A percentile compares a stretch with the other conserved stretches of the same genome.
phyloP scores from a whole-genome alignment of 2,113 vertebrate genomes.

The Chloropsis cyanopogon region DNA sequence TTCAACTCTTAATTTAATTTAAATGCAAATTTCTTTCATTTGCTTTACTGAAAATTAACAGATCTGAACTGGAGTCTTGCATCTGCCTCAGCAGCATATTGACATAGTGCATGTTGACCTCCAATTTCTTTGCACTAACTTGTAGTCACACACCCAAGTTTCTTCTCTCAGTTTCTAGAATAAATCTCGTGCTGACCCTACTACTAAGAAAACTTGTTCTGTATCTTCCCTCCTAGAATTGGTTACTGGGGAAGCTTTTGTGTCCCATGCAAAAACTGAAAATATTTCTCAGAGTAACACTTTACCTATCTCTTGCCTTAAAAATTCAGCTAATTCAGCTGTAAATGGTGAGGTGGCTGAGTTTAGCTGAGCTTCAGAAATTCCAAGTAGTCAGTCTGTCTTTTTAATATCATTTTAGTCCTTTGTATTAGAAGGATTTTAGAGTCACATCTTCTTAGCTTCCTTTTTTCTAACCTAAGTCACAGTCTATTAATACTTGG shows the following conservation, averaged over 20 bases:
- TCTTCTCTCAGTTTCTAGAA: neutral
- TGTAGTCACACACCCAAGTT: neutral
- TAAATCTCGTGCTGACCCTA: fast-evolving
- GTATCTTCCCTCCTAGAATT: neutral
- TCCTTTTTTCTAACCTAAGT: neutral
- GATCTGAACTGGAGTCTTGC: neutral
- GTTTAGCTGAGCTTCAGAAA: neutral
- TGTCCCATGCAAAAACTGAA: neutral
- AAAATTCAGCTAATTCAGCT: neutral
- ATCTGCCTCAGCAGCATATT: neutral
- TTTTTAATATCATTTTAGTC: neutral
- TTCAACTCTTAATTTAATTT: neutral
- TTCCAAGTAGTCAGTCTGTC: neutral
- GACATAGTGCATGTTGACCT: neutral
- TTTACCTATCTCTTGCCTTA: neutral
- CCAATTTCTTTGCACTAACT: neutral
- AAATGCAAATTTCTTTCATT: neutral
- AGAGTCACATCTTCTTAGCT: neutral
- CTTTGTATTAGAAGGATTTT: neutral
- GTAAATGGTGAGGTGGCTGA: neutral
- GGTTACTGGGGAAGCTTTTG: neutral
- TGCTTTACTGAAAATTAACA: neutral
- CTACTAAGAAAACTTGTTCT: neutral
- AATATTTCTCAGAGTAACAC: neutral
- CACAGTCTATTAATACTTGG: neutral